Evolutionary conservation across 1,140 invertebrate species (phyloP).

Genomic region (Caerostris darwini): DNA sequence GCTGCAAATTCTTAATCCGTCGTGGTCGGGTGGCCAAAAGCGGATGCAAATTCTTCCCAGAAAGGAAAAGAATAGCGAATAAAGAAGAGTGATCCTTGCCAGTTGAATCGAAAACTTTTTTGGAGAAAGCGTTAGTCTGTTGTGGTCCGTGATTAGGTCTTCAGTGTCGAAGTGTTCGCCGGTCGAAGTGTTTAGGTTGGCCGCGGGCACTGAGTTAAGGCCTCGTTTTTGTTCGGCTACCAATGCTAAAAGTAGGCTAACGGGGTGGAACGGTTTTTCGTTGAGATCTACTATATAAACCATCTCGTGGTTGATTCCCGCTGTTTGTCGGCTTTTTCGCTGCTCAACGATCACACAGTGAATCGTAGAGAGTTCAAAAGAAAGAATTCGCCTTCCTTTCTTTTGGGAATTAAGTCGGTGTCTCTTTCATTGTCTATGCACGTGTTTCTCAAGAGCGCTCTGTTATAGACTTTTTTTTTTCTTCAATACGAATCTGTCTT

Average conservation of each 20-base stretch:
- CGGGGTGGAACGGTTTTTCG: conserved; percentile 36
- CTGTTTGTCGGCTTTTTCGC: conserved; percentile 64
- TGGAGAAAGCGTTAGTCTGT: neutral
- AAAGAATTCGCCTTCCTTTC: neutral
- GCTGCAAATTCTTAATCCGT: neutral
- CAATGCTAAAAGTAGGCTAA: conserved; percentile 52
- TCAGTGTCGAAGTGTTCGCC: conserved; percentile 22
- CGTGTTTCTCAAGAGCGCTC: neutral
- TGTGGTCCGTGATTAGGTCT: neutral
- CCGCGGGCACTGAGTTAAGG: conserved; percentile 52
- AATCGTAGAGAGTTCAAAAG: neutral
- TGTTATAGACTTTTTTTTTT: neutral
- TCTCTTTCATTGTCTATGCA: conserved; percentile 36
- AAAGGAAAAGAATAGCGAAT: neutral
- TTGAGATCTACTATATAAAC: conserved; percentile 56
- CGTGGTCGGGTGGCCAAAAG: neutral
- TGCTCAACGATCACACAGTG: neutral
- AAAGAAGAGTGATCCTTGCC: neutral
- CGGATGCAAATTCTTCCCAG: neutral
- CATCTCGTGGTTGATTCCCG: conserved; percentile 27
- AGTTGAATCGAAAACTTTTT: neutral
- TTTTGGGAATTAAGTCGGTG: conserved; percentile 20
- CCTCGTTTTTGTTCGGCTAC: conserved; percentile 22
- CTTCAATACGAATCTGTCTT: neutral
- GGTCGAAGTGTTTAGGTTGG: conserved; percentile 42